phyloP scores from a whole-genome alignment of 2,113 vertebrate genomes.

The Tangachromis dhanisi region DNA sequence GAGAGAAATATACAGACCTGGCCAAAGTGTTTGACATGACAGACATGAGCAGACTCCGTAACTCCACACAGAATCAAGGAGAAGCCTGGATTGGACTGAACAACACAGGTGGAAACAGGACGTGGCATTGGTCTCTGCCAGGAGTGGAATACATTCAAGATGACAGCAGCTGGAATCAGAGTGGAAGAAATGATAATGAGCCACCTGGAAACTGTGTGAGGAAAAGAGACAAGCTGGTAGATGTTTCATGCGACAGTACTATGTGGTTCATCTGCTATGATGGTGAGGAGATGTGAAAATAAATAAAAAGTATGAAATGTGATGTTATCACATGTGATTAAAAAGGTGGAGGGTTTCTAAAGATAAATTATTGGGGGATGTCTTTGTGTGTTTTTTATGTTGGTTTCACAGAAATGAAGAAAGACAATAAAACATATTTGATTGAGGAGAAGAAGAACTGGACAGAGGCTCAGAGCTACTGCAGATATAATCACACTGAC shows the following conservation, averaged over 20 bases:
- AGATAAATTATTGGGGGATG: fast-evolving
- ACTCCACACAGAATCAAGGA: fast-evolving
- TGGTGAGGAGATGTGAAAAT: fast-evolving
- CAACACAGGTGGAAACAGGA: too few species aligned
- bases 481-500: fast-evolving
- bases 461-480: fast-evolving
- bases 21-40: not conserved
- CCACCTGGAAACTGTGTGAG: fast-evolving
- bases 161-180: fast-evolving
- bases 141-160: fast-evolving
- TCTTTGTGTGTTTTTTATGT: fast-evolving
- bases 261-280: fast-evolving
- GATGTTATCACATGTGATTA: fast-evolving
- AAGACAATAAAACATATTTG: fast-evolving
- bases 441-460: fast-evolving
- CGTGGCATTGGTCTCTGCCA: not conserved
- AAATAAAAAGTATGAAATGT: not conserved
- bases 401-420: fast-evolving
- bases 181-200: fast-evolving
- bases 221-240: fast-evolving
- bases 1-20: not conserved
- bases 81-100: too few species aligned
- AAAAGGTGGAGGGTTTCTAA: not conserved
- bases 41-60: not conserved
- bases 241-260: fast-evolving